Evolutionary conservation across 2,888 invertebrate genomes (phyloP), one percentile per base, ranked within the genome.

Genomic region (Nineta flava): DNA sequence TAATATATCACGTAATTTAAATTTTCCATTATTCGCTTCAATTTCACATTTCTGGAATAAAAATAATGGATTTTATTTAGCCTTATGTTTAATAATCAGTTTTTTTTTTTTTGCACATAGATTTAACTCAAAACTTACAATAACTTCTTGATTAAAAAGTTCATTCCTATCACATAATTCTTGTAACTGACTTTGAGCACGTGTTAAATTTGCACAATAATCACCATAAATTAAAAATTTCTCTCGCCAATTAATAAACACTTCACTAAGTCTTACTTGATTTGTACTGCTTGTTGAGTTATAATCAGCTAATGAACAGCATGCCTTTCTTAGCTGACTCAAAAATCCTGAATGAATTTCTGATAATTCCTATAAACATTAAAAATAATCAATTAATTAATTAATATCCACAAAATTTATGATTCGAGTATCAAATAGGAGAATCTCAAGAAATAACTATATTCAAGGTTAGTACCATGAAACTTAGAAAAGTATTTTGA

Each of bases 161-260:
- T 77, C 76, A 61, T 80, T 82, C 53, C 74, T 77, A 26, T 77
- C 72, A 57, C 84, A 84, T 5, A 83, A 62, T 41, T 83, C 79
- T 65, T 91, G 90, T 51, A 97, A 75, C 51, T 81, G 73, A 54
- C 83, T 83, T 63, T 93, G 91, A n/a, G 95, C 94, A 49, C 75
- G 73, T 1, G 92, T 86, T 53, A 99, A 75, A 67, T 93, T 91
- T 45, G 95, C 87, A 71, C 97, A 97, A 68, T 95, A 99, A 62
- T 88, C 87, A 12, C 95, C 96, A 63, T 99, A 99, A 50, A 93
- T 77, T 34, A 96, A 76, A 64, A 99, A 85, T 53, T 84, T 81
- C 62, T 91, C 87, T 58, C 93, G 82, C 79, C 87, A 93, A 58
- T 85, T 82, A 47, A 94, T 76, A 71, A 97, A 96, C 54, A 90